These are phyloP conservation scores for Caracal caracal DNA, from an alignment of 2,113 vertebrate species.

Conservation along the genomic window DNA sequence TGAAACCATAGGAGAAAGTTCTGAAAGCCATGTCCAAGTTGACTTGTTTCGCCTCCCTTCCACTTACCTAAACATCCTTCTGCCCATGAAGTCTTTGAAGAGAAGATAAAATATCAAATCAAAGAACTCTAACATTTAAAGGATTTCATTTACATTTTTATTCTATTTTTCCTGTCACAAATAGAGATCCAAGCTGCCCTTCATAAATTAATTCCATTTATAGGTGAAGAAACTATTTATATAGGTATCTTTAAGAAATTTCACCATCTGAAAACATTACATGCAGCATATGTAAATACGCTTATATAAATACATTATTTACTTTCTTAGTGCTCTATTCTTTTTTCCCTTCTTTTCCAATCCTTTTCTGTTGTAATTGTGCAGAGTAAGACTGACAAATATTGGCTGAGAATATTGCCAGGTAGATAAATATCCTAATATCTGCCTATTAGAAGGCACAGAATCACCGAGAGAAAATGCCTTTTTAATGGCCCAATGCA, in stretches of 20 bases:
- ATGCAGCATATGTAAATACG: neutral
- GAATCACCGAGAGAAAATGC: conserved; percentile 66
- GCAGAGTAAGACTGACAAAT: conserved; percentile 56
- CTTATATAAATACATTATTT: neutral
- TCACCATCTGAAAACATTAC: neutral
- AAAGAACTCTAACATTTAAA: conserved; percentile 11
- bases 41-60: neutral
- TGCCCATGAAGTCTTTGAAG: neutral
- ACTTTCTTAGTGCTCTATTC: neutral
- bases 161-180: neutral
- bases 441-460: conserved; percentile 64
- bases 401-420: conserved; percentile 63
- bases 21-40: neutral
- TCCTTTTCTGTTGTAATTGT: conserved; percentile 36
- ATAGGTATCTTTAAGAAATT: conserved; percentile 19
- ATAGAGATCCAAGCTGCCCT: neutral
- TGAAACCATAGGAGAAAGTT: neutral
- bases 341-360: conserved; percentile 29
- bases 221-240: neutral
- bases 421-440: conserved; percentile 77
- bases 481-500: conserved; percentile 69
- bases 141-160: neutral
- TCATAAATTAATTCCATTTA: neutral
- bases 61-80: neutral
- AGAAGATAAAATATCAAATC: conserved; percentile 20